phyloP scores from a whole-genome alignment of 2,797 vertebrate species.

The Thaleichthys pacificus region DNA sequence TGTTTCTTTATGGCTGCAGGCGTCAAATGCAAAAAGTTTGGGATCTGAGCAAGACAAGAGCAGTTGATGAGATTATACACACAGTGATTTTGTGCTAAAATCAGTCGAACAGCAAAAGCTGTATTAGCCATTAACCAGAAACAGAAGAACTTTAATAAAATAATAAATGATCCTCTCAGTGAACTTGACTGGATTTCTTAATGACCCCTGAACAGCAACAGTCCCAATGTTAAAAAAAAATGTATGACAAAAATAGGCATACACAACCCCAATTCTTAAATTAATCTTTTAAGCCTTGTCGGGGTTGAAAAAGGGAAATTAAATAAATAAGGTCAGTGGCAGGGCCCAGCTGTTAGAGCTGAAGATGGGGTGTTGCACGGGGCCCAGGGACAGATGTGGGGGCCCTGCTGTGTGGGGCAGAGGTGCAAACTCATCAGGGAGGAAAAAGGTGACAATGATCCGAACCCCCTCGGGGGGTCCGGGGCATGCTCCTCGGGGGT shows the following conservation, averaged over 20 bases:
- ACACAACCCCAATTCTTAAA: not conserved
- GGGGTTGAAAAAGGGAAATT: conserved; percentile 17
- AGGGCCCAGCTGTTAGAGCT: conserved; percentile 51
- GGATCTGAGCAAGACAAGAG: conserved; percentile 80
- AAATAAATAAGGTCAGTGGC: conserved; percentile 38
- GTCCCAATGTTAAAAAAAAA: not conserved
- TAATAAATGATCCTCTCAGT: not conserved
- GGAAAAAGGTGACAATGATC: no score
- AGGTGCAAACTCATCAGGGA: no score
- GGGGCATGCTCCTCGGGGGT: no score
- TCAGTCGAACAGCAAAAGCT: not conserved
- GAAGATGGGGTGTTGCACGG: conserved; percentile 50
- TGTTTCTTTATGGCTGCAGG: conserved; percentile 93
- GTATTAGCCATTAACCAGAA: not conserved
- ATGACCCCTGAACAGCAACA: conserved; percentile 15
- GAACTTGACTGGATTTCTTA: not conserved
- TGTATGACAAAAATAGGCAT: not conserved
- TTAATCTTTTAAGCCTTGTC: conserved; percentile 21
- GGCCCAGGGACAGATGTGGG: conserved; percentile 61
- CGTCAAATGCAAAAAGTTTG: conserved; percentile 97
- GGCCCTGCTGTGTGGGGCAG: conserved; percentile 63
- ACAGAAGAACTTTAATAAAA: not conserved
- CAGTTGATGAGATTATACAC: not conserved
- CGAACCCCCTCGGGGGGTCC: no score
- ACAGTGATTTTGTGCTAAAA: not conserved